These are phyloP conservation scores for Spatula versicolor DNA, from an alignment of 2,797 vertebrate genomes.

Conservation along the genomic window DNA sequence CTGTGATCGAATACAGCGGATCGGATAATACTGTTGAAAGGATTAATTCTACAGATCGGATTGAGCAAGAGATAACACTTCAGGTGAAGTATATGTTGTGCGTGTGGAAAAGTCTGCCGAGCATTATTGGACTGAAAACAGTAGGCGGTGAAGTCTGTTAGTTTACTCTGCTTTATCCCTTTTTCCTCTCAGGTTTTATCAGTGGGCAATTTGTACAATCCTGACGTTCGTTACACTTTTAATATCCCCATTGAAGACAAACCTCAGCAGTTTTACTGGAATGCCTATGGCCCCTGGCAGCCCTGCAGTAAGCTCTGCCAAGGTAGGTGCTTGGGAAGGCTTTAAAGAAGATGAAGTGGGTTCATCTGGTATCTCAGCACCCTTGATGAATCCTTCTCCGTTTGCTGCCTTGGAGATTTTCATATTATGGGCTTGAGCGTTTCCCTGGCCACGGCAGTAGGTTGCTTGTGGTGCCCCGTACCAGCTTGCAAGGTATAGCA, in stretches of 20 bases:
- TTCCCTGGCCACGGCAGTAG: neutral
- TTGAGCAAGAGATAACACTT: constrained; percentile 93
- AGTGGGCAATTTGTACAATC: constrained; percentile 95
- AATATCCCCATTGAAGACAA: constrained; percentile 96
- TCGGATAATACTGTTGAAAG: constrained; percentile 94
- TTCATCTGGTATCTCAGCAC: neutral
- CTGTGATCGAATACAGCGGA: constrained; percentile 94
- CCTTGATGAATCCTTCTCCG: neutral
- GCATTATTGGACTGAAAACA: neutral
- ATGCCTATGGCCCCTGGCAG: constrained; percentile 93
- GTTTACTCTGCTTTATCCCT: constrained; percentile 14
- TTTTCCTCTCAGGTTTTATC: constrained; percentile 87
- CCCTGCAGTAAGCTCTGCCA: constrained; percentile 94
- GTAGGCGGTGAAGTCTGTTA: neutral
- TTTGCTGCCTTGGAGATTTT: neutral
- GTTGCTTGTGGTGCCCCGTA: neutral
- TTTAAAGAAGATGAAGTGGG: neutral
- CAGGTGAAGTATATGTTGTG: constrained; percentile 83
- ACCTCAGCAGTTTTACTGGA: constrained; percentile 96
- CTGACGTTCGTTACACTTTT: constrained; percentile 95
- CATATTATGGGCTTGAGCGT: fast-evolving
- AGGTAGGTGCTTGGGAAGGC: constrained; percentile 80
- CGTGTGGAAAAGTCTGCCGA: neutral
- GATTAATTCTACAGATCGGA: constrained; percentile 95
- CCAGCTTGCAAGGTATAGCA: neutral